A percentile compares a stretch with the other conserved stretches of the same genome.
phyloP scores from a whole-genome alignment of 2,888 invertebrate species.

The Lamellibrachia satsuma region DNA sequence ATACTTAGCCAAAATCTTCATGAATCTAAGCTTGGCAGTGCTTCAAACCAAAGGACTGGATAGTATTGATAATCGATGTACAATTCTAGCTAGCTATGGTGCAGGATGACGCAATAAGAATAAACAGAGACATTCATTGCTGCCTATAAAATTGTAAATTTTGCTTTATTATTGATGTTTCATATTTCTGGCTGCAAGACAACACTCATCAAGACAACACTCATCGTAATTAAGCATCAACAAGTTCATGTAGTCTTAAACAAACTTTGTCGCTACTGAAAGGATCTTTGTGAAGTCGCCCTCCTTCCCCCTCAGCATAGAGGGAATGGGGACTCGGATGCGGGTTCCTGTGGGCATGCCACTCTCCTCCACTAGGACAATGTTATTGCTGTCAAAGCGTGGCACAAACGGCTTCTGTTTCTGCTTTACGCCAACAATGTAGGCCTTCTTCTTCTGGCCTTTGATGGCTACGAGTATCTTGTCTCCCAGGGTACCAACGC shows the following conservation, averaged over 20 bases:
- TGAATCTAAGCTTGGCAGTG: no score
- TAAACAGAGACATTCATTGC: not conserved
- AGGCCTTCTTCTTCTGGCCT: constrained; percentile 93
- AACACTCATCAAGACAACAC: not conserved
- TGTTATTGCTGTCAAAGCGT: constrained; percentile 92
- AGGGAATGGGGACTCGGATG: constrained; percentile 94
- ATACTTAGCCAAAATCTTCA: no score
- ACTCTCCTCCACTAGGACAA: constrained; percentile 93
- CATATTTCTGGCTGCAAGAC: not conserved
- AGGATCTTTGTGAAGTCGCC: constrained; percentile 85
- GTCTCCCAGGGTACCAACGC: constrained; percentile 77
- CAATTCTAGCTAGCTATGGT: not conserved
- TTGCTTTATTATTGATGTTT: not conserved
- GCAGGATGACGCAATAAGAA: not conserved
- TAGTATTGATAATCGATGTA: not conserved
- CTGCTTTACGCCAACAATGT: constrained; percentile 87
- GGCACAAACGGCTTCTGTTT: constrained; percentile 84
- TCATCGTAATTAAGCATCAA: not conserved
- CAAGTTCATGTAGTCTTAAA: constrained; percentile 68
- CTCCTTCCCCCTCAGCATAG: constrained; percentile 82
- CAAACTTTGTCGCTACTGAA: constrained; percentile 87
- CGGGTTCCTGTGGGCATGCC: constrained; percentile 94
- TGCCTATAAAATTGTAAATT: not conserved
- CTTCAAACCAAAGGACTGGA: no score
- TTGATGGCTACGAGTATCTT: constrained; percentile 90